Evolutionary conservation across 2,888 invertebrate species (phyloP).

Genomic region (Phyto melanocephala): DNA sequence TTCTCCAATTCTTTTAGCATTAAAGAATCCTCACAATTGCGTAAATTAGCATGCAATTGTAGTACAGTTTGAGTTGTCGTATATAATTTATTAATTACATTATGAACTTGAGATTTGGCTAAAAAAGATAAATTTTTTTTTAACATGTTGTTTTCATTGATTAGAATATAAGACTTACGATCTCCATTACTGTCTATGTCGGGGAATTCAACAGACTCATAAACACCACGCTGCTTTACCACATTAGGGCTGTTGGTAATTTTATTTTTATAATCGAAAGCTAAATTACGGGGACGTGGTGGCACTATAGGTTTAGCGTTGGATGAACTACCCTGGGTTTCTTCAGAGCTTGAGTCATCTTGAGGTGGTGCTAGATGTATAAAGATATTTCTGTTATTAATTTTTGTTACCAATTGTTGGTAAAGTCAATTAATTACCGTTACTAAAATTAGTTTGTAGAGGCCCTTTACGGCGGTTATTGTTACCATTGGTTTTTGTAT

Average conservation of each 20-base stretch:
- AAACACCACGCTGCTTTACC: slow-evolving; percentile 71
- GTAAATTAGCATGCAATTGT: slow-evolving; percentile 78
- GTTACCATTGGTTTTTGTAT: slow-evolving; percentile 77
- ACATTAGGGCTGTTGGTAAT: slow-evolving; percentile 71
- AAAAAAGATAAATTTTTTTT: slow-evolving; percentile 1
- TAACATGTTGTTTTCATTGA: neutral
- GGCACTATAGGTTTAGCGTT: slow-evolving; percentile 82
- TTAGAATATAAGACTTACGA: slow-evolving; percentile 68
- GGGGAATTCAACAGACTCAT: slow-evolving; percentile 71
- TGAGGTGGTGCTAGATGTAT: slow-evolving; percentile 75
- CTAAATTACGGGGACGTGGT: slow-evolving; percentile 84
- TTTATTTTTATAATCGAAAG: slow-evolving; percentile 81
- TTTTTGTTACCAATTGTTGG: neutral
- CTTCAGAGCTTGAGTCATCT: slow-evolving; percentile 91
- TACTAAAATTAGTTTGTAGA: slow-evolving; percentile 83
- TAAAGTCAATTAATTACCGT: slow-evolving; percentile 80
- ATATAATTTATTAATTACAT: slow-evolving; percentile 81
- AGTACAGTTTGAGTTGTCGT: slow-evolving; percentile 78
- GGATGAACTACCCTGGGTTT: slow-evolving; percentile 77
- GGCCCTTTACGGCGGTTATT: slow-evolving; percentile 82
- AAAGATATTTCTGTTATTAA: neutral
- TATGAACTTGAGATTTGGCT: slow-evolving; percentile 83
- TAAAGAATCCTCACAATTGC: slow-evolving; percentile 76
- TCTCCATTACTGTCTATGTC: slow-evolving; percentile 71
- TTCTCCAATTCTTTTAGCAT: slow-evolving; percentile 79